A percentile compares a stretch with the other conserved stretches of the same genome.
Evolutionary conservation across 2,113 vertebrate species (phyloP).

Genomic region (Oenanthe oenanthe): DNA sequence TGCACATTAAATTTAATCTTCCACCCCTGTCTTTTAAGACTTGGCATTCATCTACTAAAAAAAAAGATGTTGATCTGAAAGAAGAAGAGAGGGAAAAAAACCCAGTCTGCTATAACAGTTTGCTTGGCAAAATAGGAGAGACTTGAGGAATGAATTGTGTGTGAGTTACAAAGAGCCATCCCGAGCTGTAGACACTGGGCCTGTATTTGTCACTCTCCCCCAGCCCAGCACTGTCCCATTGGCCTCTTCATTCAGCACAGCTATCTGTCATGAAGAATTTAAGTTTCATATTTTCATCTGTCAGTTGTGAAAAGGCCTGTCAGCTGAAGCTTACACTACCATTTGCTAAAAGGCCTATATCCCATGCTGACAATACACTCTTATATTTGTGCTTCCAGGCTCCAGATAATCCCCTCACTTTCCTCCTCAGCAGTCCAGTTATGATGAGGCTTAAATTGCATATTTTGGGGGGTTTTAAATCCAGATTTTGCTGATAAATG

Average conservation of each 20-base stretch:
- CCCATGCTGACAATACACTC: slow-evolving; percentile 89
- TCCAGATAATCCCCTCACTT: slow-evolving; percentile 91
- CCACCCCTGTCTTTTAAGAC: slow-evolving; percentile 67
- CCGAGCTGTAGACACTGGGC: not conserved
- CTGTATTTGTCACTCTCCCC: not conserved
- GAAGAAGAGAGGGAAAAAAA: not conserved
- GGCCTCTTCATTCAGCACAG: slow-evolving; percentile 84
- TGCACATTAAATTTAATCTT: slow-evolving; percentile 89
- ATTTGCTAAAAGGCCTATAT: slow-evolving; percentile 90
- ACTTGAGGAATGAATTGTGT: slow-evolving; percentile 60
- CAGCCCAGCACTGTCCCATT: slow-evolving; percentile 48
- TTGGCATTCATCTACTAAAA: slow-evolving; percentile 64
- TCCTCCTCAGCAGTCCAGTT: slow-evolving; percentile 85
- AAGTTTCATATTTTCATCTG: slow-evolving; percentile 96
- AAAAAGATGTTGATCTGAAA: slow-evolving; percentile 54
- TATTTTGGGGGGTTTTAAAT: slow-evolving; percentile 88
- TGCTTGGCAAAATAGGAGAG: slow-evolving; percentile 46
- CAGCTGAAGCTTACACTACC: slow-evolving; percentile 92
- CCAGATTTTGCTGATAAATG: slow-evolving; percentile 98
- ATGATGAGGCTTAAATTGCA: slow-evolving; percentile 97
- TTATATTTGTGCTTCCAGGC: slow-evolving; percentile 86
- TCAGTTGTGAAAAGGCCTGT: slow-evolving; percentile 96
- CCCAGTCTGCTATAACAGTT: slow-evolving; percentile 45
- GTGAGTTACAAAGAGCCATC: slow-evolving; percentile 48
- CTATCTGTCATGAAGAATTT: slow-evolving; percentile 98